phyloP scores from a whole-genome alignment of 2,888 invertebrate genomes.

The Anodontia alba region DNA sequence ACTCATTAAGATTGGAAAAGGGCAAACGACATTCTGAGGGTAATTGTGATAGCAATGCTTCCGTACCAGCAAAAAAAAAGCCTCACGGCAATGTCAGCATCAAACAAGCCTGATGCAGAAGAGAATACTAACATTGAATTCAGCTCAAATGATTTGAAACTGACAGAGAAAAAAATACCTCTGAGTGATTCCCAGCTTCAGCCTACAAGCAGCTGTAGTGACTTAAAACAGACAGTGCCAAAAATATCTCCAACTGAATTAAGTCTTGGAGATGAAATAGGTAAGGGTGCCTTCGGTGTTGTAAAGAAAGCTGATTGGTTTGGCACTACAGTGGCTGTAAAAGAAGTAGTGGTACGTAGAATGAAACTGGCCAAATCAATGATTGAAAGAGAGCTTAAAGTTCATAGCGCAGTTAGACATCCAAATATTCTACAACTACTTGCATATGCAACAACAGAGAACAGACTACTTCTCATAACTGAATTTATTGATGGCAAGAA shows the following conservation, averaged over 20 bases:
- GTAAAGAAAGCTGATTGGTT: slow-evolving; percentile 39
- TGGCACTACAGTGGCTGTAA: slow-evolving; percentile 46
- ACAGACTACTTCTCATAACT: slow-evolving; percentile 1
- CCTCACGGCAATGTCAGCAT: background rate
- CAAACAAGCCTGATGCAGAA: background rate
- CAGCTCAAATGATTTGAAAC: background rate
- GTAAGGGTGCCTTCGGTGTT: slow-evolving; percentile 33
- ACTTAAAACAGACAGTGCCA: background rate
- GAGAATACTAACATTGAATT: background rate
- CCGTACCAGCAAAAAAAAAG: background rate
- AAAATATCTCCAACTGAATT: background rate
- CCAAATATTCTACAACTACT: slow-evolving; percentile 44
- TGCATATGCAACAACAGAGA: slow-evolving; percentile 20
- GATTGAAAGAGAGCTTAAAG: slow-evolving; percentile 32
- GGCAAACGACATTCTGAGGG: no score
- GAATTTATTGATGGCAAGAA: slow-evolving; percentile 30
- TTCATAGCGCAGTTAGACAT: slow-evolving; percentile 38
- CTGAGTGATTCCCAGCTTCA: no score
- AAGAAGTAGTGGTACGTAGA: slow-evolving; percentile 29
- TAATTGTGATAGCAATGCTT: background rate
- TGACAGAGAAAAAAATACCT: background rate
- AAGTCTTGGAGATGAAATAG: slow-evolving; percentile 30
- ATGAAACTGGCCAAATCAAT: slow-evolving; percentile 26
- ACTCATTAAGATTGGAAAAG: no score
- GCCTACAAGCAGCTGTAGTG: background rate